phyloP scores from a whole-genome alignment of 2,888 invertebrate species.

The Metopia argyrocephala region DNA sequence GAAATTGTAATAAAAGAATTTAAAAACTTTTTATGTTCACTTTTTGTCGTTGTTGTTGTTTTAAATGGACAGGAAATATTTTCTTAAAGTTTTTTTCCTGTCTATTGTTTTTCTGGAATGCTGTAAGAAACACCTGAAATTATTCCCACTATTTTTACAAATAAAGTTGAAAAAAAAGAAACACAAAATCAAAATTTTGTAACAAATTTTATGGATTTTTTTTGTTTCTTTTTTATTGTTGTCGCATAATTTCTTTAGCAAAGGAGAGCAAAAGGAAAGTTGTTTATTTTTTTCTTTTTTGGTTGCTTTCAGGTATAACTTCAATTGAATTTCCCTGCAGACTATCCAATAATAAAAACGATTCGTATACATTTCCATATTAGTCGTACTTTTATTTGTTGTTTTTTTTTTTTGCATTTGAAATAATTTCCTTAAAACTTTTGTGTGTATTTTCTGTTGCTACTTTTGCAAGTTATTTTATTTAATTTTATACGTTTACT shows the following conservation, averaged over 20 bases:
- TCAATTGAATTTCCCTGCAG: slow-evolving; percentile 67
- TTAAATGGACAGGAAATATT: slow-evolving; percentile 38
- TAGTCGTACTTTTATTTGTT: neutral
- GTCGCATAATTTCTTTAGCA: slow-evolving; percentile 63
- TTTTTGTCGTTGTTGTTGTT: slow-evolving; percentile 31
- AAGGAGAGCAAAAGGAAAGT: slow-evolving; percentile 3
- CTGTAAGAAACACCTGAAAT: slow-evolving; percentile 59
- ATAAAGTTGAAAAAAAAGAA: slow-evolving; percentile 5
- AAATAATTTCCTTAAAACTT: slow-evolving; percentile 45
- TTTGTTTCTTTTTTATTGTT: slow-evolving; percentile 26
- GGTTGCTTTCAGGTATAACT: slow-evolving; percentile 66
- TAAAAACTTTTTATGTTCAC: slow-evolving; percentile 50
- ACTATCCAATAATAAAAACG: slow-evolving; percentile 45
- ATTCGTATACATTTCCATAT: slow-evolving; percentile 21
- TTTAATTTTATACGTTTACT: slow-evolving; percentile 61
- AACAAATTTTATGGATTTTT: slow-evolving; percentile 38
- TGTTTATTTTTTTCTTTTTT: slow-evolving; percentile 30
- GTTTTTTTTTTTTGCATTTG: slow-evolving; percentile 43
- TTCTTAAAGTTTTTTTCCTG: slow-evolving; percentile 43
- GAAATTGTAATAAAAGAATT: slow-evolving; percentile 47
- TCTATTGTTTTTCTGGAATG: slow-evolving; percentile 27
- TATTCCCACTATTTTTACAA: slow-evolving; percentile 62
- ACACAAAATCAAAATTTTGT: slow-evolving; percentile 8
- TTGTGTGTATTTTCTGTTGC: neutral
- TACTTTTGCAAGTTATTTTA: slow-evolving; percentile 42